These are phyloP conservation scores for Dolichomitus sp. DNA, from an alignment of 2,888 invertebrate species.

Conservation along the genomic window DNA sequence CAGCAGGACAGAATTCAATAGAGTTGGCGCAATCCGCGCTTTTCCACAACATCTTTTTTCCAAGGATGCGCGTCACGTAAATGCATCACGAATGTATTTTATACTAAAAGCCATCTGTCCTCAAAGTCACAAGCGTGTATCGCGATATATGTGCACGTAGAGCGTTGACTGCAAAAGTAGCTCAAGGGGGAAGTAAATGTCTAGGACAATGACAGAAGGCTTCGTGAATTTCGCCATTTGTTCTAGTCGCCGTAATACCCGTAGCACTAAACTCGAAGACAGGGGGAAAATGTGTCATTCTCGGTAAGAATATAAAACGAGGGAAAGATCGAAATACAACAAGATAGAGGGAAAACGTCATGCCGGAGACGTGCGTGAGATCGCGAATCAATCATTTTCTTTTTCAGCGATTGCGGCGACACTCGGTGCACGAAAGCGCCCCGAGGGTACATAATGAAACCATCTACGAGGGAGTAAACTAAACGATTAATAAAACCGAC, in stretches of 20 bases:
- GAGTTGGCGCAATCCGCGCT: slow-evolving; percentile 25
- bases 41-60: slow-evolving; percentile 20
- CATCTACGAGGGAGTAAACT: not conserved
- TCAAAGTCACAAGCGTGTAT: slow-evolving; percentile 4
- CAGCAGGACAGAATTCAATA: not conserved
- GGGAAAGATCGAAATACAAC: not conserved
- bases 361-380: slow-evolving; percentile 35
- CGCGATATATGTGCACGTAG: not conserved
- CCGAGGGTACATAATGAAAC: slow-evolving; percentile 19
- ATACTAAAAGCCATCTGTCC: not conserved
- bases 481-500: slow-evolving; percentile 6
- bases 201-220: slow-evolving; percentile 6
- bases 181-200: slow-evolving; percentile 9
- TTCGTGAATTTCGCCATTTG: slow-evolving; percentile 35
- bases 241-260: slow-evolving; percentile 9
- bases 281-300: slow-evolving; percentile 9
- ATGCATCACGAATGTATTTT: slow-evolving; percentile 15
- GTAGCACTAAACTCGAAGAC: not conserved
- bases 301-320: slow-evolving; percentile 48
- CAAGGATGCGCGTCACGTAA: slow-evolving; percentile 30
- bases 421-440: slow-evolving; percentile 1
- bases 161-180: not conserved
- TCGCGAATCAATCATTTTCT: slow-evolving; percentile 47
- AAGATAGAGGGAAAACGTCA: not conserved
- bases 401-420: not conserved